Evolutionary conservation across 2,797 vertebrate genomes (phyloP).

Genomic region (Anolis apletophallus): DNA sequence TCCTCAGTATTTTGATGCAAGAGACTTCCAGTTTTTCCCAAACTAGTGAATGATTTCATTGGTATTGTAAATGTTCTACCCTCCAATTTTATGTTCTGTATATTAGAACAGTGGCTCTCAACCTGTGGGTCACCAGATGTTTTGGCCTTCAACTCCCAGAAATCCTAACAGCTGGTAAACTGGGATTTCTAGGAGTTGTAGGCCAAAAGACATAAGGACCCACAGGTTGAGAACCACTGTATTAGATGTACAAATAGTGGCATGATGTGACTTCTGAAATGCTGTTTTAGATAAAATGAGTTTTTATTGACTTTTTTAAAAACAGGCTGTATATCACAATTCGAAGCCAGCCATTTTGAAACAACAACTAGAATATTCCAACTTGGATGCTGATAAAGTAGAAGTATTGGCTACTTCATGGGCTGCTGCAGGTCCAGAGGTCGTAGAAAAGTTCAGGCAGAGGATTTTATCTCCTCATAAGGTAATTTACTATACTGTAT

Average conservation of each 20-base stretch:
- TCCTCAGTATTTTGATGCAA: neutral
- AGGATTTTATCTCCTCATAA: constrained; percentile 90
- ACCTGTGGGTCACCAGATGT: no score
- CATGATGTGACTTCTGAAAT: neutral
- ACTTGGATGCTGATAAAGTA: constrained; percentile 85
- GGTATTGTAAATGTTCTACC: neutral
- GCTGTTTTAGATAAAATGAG: neutral
- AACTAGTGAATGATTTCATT: neutral
- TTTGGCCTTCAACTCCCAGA: no score
- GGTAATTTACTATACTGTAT: constrained; percentile 75
- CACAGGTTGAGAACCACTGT: neutral
- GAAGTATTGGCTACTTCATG: constrained; percentile 88
- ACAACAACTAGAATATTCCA: constrained; percentile 89
- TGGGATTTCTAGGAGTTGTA: no score
- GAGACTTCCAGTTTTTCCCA: neutral
- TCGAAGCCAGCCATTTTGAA: constrained; percentile 87
- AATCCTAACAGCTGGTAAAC: no score
- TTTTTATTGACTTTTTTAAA: neutral
- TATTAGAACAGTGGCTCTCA: no score
- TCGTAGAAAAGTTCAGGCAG: constrained; percentile 90
- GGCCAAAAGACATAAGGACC: no score
- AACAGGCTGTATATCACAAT: constrained; percentile 92
- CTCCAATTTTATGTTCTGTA: no score
- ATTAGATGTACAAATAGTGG: neutral
- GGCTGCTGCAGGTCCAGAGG: constrained; percentile 87